Evolutionary conservation across 2,888 invertebrate genomes (phyloP), one percentile per base, ranked within the genome.

Genomic region (Julus scandinavius): DNA sequence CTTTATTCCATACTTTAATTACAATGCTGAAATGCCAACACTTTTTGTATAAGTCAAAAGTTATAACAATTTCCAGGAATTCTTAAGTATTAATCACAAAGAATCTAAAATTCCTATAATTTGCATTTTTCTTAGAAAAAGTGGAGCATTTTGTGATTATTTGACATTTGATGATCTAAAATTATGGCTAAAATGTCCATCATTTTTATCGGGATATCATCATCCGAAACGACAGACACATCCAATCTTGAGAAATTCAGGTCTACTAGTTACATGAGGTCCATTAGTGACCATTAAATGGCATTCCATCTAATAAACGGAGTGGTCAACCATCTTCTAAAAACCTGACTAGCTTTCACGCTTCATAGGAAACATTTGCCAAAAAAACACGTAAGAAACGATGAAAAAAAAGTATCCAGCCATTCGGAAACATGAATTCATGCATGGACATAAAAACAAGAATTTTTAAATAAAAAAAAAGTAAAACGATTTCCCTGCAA

Each of bases 401-500:
- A n/a, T n/a, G n/a, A 72, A 29, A 72, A 20, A 63, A 72, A n/a
- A 7, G 29, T 29, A 72, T 72, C 29, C 72, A 72, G 72, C 72
- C 72, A 72, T 72, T 72, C 72, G 72, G 72, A 72, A 72, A 29
- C 9, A 29, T 11, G 29, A 72, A 72, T n/a, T 72, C 72, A 72
- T 29, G 72, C 72, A 29, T 72, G 72, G 29, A 72, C 72, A 72
- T 29, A 72, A 72, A 72, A 72, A 72, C 72, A 72, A 72, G 72
- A 11, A 72, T 72, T 72, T 72, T 72, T 72, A 72, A 72, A 72
- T 72, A 72, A 72, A 72, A 45, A 72, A 72, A 72, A 72, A 20
- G 29, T 72, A 29, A 54, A 54, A 54, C 17, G 72, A 72, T 72
- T 72, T 72, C 11, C 72, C 72, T 72, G 29, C 72, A 72, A 72